Evolutionary conservation across 2,797 vertebrate genomes (phyloP).

Genomic region (Eidolon dupreanum): DNA sequence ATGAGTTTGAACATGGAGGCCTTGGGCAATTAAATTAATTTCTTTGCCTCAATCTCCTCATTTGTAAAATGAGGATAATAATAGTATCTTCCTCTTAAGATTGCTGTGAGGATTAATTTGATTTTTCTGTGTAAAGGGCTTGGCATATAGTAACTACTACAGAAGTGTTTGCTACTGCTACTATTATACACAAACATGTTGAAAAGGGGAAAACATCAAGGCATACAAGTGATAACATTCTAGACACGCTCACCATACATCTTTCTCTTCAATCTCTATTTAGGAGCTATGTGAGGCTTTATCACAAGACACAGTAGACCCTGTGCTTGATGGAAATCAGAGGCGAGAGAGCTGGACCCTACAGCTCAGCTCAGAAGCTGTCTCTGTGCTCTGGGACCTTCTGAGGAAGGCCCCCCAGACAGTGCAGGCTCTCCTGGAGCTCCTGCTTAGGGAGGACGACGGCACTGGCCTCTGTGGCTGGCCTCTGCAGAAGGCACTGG

Average conservation of each 20-base stretch:
- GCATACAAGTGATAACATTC: neutral
- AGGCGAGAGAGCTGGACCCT: constrained; percentile 74
- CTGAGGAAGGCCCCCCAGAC: constrained; percentile 88
- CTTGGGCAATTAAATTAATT: neutral
- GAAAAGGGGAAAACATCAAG: neutral
- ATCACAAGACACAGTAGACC: constrained; percentile 68
- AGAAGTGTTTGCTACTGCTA: neutral
- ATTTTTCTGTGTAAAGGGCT: constrained; percentile 22
- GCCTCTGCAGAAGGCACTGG: constrained; percentile 88
- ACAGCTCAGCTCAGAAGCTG: constrained; percentile 84
- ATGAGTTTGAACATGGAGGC: neutral
- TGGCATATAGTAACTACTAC: neutral
- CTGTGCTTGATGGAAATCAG: constrained; percentile 58
- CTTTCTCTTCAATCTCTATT: constrained; percentile 48
- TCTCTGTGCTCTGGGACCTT: constrained; percentile 88
- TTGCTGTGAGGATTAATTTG: neutral
- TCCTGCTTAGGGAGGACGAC: constrained; percentile 82
- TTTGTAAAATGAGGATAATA: neutral
- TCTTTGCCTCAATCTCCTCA: neutral
- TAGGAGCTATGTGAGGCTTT: constrained; percentile 93
- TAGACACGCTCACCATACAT: neutral
- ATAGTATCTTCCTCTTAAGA: neutral
- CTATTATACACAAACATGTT: neutral
- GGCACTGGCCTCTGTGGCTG: neutral
- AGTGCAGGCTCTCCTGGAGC: constrained; percentile 89